Conservation (phyloP, 2,888 invertebrate species). For the Drosophila birchii region DNA sequence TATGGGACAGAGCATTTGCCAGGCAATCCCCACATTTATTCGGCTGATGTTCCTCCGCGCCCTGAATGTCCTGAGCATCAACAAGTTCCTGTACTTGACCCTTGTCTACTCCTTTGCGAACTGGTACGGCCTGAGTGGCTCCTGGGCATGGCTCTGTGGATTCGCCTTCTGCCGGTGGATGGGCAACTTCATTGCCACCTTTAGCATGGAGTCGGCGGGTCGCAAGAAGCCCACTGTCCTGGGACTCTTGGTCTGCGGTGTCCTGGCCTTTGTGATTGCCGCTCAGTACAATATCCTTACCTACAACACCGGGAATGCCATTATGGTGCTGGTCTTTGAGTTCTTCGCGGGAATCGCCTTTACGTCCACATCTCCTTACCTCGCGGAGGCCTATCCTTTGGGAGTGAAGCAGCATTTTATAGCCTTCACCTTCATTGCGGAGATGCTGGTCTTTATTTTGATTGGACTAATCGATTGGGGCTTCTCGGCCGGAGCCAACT, state of each 20-base stretch:
- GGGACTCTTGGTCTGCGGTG: slow-evolving; percentile 59
- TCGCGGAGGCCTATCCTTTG: slow-evolving; percentile 79
- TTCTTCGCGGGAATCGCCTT: slow-evolving; percentile 71
- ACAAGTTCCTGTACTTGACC: slow-evolving; percentile 2
- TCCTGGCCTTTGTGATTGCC: slow-evolving; percentile 62
- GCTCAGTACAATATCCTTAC: background rate
- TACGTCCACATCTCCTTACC: slow-evolving; percentile 64
- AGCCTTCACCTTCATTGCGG: slow-evolving; percentile 55
- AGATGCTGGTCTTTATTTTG: slow-evolving; percentile 63
- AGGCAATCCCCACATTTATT: slow-evolving; percentile 62
- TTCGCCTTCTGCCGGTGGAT: slow-evolving; percentile 62
- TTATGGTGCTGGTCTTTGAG: slow-evolving; percentile 63
- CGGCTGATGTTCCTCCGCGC: slow-evolving; percentile 65
- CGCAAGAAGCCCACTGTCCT: slow-evolving; percentile 68
- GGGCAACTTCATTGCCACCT: slow-evolving; percentile 49
- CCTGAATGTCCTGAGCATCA: slow-evolving; percentile 73
- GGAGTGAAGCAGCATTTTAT: slow-evolving; percentile 77
- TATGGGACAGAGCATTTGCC: slow-evolving; percentile 41
- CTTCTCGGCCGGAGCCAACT: background rate
- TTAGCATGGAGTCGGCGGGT: slow-evolving; percentile 67
- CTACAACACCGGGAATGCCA: background rate
- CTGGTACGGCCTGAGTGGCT: background rate
- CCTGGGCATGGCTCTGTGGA: slow-evolving; percentile 35
- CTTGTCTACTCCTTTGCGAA: background rate
- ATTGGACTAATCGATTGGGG: background rate